Conservation (phyloP, 2,797 vertebrate genomes). For the Luscinia megarhynchos region DNA sequence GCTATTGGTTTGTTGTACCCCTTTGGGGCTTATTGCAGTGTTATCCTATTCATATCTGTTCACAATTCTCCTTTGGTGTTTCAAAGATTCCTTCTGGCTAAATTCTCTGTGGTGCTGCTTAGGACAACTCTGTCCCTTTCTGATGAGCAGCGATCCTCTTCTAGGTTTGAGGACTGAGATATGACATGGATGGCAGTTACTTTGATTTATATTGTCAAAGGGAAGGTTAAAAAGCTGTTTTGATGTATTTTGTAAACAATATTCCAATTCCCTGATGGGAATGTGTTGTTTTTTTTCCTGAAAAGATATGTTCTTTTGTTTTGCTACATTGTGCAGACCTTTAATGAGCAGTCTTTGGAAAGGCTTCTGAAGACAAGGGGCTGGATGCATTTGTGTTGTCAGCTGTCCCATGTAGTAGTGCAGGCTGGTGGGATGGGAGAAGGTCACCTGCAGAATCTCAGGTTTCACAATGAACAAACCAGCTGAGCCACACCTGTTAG, state of each 20-base stretch:
- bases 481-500: fast-evolving
- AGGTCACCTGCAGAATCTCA: not conserved
- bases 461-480: not conserved
- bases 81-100: not conserved
- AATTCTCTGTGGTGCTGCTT: not conserved
- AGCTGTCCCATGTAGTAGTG: not conserved
- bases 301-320: not conserved
- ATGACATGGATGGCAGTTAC: not conserved
- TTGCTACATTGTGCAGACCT: not conserved
- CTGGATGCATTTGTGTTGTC: not conserved
- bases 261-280: not conserved
- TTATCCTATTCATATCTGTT: not conserved
- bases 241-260: not conserved
- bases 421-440: not conserved
- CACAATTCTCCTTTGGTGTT: not conserved
- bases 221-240: not conserved
- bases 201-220: not conserved
- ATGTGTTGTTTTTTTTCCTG: not conserved
- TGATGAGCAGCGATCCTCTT: not conserved
- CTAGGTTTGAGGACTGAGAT: not conserved
- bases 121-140: not conserved
- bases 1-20: not conserved
- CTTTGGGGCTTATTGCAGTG: not conserved
- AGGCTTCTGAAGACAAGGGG: not conserved
- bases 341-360: not conserved